phyloP scores from a whole-genome alignment of 2,888 invertebrate species.

The Cerceris ruficornis region DNA sequence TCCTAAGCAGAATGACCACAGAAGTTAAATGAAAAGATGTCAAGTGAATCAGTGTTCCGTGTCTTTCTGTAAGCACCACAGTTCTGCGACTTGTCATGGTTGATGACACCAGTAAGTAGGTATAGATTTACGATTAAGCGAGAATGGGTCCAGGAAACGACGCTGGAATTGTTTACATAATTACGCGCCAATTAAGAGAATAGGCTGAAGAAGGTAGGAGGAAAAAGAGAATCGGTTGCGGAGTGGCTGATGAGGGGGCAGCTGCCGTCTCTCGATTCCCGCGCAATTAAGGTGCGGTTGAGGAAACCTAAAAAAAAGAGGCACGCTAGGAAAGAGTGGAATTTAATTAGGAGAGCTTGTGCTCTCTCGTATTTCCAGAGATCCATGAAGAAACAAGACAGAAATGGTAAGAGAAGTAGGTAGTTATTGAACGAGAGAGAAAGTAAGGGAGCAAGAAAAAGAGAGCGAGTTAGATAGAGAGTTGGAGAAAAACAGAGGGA shows the following conservation, averaged over 20 bases:
- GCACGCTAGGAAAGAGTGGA: slow-evolving; percentile 77
- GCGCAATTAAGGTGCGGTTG: slow-evolving; percentile 80
- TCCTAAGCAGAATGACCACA: no score
- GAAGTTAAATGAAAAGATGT: no score
- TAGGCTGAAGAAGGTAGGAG: slow-evolving; percentile 59
- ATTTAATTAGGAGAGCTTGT: slow-evolving; percentile 79
- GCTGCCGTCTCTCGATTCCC: slow-evolving; percentile 72
- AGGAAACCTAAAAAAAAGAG: slow-evolving; percentile 73
- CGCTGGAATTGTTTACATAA: slow-evolving; percentile 77
- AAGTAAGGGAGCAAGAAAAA: not conserved
- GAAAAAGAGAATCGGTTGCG: slow-evolving; percentile 48
- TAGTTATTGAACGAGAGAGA: slow-evolving; percentile 4
- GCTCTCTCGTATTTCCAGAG: slow-evolving; percentile 76
- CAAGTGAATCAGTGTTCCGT: no score
- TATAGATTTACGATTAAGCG: slow-evolving; percentile 45
- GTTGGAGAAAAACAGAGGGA: slow-evolving; percentile 15
- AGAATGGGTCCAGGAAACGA: slow-evolving; percentile 38
- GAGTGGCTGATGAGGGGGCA: slow-evolving; percentile 68
- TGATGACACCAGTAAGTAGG: slow-evolving; percentile 53
- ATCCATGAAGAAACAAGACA: slow-evolving; percentile 75
- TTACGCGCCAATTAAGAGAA: slow-evolving; percentile 80
- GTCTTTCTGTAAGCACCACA: slow-evolving; percentile 22
- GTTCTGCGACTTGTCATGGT: slow-evolving; percentile 49
- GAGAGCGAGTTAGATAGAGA: slow-evolving; percentile 10
- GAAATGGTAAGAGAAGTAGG: slow-evolving; percentile 42